Conservation (phyloP, 2,113 vertebrate species). For the Struthidea cinerea region DNA sequence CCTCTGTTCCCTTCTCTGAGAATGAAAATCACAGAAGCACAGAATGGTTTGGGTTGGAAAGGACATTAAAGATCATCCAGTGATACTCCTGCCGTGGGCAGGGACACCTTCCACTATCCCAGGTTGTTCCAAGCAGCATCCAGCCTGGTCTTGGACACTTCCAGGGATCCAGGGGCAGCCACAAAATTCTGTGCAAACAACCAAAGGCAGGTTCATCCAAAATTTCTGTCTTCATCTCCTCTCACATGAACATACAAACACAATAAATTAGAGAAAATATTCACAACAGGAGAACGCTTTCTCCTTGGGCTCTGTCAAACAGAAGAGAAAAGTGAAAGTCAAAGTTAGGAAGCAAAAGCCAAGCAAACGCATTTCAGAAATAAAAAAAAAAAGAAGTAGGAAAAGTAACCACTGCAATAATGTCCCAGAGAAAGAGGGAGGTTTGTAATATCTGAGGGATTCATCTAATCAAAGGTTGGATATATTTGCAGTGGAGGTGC, state of each 20-base stretch:
- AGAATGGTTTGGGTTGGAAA: not conserved
- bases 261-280: not conserved
- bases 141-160: not conserved
- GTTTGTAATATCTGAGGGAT: not conserved
- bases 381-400: not conserved
- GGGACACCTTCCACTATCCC: accelerated
- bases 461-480: not conserved
- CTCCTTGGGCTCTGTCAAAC: not conserved
- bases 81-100: not conserved
- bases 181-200: not conserved
- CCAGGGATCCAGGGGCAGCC: not conserved
- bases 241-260: not conserved
- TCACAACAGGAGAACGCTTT: not conserved
- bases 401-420: not conserved
- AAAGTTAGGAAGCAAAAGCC: not conserved
- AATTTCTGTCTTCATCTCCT: not conserved
- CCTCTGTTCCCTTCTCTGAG: not conserved
- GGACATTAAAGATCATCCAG: not conserved
- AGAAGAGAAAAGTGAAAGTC: not conserved
- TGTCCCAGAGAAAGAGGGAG: not conserved
- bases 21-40: not conserved
- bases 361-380: not conserved
- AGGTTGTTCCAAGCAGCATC: accelerated
- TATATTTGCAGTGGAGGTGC: not conserved
- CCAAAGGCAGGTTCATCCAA: not conserved